Percentiles rank a stretch among this genome's conserved stretches.
phyloP scores from a whole-genome alignment of 2,888 invertebrate species.

The Phoenoteleia sp. region DNA sequence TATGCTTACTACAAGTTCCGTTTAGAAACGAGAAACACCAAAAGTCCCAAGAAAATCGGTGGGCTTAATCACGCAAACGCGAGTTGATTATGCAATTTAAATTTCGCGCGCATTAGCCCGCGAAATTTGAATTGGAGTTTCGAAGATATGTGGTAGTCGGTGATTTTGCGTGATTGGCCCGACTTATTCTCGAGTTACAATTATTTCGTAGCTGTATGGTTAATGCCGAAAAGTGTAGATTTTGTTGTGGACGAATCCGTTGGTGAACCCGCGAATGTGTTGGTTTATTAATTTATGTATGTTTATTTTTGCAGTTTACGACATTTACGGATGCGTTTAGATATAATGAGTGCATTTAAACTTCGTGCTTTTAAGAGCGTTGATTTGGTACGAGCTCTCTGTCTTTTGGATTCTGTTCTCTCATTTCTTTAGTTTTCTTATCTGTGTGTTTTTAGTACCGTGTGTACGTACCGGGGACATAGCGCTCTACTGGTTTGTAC shows the following conservation, averaged over 20 bases:
- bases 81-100: not conserved
- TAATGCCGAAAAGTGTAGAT: not conserved
- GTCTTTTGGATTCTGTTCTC: conserved; percentile 67
- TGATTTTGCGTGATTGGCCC: not conserved
- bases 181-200: conserved; percentile 52
- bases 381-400: conserved; percentile 64
- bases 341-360: conserved; percentile 53
- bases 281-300: conserved; percentile 4
- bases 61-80: conserved; percentile 3
- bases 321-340: conserved; percentile 44
- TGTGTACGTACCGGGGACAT: conserved; percentile 95
- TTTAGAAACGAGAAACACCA: conserved; percentile 68
- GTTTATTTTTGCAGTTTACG: conserved; percentile 26
- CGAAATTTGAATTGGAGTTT: conserved; percentile 14
- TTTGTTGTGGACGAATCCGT: conserved; percentile 1
- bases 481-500: conserved; percentile 92
- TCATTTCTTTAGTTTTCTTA: conserved; percentile 68
- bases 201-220: conserved; percentile 21
- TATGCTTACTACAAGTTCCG: conserved; percentile 46
- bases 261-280: conserved; percentile 5
- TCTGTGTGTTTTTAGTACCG: no score
- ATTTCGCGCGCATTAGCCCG: conserved; percentile 22
- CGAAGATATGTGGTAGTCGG: not conserved
- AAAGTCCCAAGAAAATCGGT: conserved; percentile 55
- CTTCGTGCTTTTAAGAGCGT: conserved; percentile 65